Evolutionary conservation across 2,113 vertebrate genomes (phyloP).

Genomic region (Aleadryas rufinucha): DNA sequence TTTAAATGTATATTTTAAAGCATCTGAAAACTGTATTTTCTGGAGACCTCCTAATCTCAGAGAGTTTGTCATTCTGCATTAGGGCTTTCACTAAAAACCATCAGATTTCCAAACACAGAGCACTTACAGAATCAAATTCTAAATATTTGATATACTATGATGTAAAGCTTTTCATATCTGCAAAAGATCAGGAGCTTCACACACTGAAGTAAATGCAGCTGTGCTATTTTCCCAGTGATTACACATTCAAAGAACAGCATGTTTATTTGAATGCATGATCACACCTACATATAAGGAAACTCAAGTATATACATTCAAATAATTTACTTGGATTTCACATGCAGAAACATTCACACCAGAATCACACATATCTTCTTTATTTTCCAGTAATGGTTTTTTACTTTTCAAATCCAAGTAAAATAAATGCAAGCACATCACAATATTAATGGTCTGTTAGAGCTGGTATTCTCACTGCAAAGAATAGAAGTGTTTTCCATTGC

Average conservation of each 20-base stretch:
- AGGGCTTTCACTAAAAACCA: background rate
- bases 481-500: background rate
- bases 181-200: background rate
- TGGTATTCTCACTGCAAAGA: background rate
- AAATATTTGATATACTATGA: slow-evolving; percentile 7
- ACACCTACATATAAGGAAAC: background rate
- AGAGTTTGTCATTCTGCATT: background rate
- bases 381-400: background rate
- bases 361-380: background rate
- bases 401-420: background rate
- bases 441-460: background rate
- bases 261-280: slow-evolving; percentile 17
- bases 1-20: background rate
- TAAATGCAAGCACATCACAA: background rate
- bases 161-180: slow-evolving; percentile 3
- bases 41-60: background rate
- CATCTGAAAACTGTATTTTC: slow-evolving; percentile 15
- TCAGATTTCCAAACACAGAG: slow-evolving; percentile 3
- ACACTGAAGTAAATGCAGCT: slow-evolving; percentile 45
- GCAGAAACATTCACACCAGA: background rate
- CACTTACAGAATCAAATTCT: background rate
- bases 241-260: slow-evolving; percentile 1
- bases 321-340: background rate
- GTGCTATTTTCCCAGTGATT: slow-evolving; percentile 25
- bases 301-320: background rate